Percentiles rank a stretch among this genome's conserved stretches.
phyloP scores from a whole-genome alignment of 2,797 vertebrate species.

The Pangasius sanitwongsei region DNA sequence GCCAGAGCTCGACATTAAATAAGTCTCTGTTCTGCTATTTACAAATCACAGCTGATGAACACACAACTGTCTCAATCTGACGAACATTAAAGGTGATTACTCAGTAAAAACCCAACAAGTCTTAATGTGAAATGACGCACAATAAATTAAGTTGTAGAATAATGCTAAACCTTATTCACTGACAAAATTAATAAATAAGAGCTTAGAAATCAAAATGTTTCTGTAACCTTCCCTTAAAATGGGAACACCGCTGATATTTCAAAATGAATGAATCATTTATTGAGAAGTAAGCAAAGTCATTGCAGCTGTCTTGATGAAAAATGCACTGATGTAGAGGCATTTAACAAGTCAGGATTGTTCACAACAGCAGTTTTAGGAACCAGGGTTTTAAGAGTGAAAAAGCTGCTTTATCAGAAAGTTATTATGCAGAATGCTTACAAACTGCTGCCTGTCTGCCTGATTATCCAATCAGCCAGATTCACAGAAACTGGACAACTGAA shows the following conservation, averaged over 20 bases:
- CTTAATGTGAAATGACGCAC: background rate
- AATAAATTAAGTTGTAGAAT: background rate
- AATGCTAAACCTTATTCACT: background rate
- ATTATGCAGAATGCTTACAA: background rate
- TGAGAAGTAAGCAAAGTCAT: background rate
- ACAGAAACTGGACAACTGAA: background rate
- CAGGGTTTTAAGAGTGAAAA: background rate
- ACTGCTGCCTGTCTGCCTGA: background rate
- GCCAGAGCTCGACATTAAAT: background rate
- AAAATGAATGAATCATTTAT: conserved; percentile 12
- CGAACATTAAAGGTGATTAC: background rate
- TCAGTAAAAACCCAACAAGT: background rate
- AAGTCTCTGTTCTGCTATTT: background rate
- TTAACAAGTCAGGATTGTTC: background rate
- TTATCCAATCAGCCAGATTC: background rate
- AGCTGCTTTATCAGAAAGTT: background rate
- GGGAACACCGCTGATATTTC: background rate
- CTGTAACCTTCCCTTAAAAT: background rate
- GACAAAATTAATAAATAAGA: background rate
- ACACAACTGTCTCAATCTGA: background rate
- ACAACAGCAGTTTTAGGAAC: background rate
- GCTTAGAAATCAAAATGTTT: background rate
- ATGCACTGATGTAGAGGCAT: background rate
- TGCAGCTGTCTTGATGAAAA: background rate
- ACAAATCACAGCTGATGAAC: background rate